Conservation (phyloP, 53 echinoderm and acorn worm genomes). For the Glandiceps talaboti region DNA sequence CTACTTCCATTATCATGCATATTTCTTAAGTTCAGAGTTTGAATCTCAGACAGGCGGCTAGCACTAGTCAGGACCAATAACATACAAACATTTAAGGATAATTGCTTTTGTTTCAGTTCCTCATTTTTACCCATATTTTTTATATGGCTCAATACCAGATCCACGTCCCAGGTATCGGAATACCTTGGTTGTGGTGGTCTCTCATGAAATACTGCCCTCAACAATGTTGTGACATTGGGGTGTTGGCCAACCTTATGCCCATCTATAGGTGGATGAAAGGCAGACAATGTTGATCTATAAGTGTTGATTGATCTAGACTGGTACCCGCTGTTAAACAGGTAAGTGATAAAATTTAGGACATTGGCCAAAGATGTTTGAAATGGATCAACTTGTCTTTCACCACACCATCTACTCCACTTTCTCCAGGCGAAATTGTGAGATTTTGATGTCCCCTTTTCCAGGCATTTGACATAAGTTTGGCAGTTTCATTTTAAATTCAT, state of each 20-base stretch:
- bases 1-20: no score
- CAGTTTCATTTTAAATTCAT: no score
- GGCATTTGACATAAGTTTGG: no score
- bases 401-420: slow-evolving; percentile 3
- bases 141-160: slow-evolving; percentile 1
- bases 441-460: no score
- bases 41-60: no score
- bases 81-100: slow-evolving; percentile 13
- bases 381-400: slow-evolving; percentile 17
- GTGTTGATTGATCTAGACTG: slow-evolving; percentile 10
- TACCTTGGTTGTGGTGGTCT: slow-evolving; percentile 12
- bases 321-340: slow-evolving; percentile 4
- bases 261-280: no score
- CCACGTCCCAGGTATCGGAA: slow-evolving; percentile 3
- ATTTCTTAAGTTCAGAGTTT: no score
- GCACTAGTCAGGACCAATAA: slow-evolving; percentile 4
- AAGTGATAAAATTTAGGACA: slow-evolving; percentile 10
- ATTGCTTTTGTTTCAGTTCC: background rate
- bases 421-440: no score
- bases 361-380: slow-evolving; percentile 6
- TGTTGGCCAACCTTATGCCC: slow-evolving; percentile 11
- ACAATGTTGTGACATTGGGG: slow-evolving; percentile 2
- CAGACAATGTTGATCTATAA: no score
- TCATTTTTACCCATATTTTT: background rate
- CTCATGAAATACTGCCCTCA: no score